phyloP scores from a whole-genome alignment of 2,888 invertebrate genomes.

The Stenodera caucasica region DNA sequence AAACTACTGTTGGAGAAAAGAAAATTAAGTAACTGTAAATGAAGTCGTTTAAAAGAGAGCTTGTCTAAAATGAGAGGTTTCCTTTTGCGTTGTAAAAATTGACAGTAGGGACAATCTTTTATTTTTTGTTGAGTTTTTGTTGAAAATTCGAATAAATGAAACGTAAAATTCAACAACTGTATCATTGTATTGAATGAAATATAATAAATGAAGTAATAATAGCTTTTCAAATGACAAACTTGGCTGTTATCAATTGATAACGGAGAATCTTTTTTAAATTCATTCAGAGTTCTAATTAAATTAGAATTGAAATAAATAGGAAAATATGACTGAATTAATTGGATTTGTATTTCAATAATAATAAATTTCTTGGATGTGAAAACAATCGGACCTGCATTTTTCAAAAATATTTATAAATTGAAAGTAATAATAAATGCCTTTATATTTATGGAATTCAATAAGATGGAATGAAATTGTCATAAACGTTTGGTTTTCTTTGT shows the following conservation, averaged over 20 bases:
- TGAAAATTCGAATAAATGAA: not conserved
- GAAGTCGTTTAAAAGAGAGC: slow-evolving; percentile 11
- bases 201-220: too few relatives aligned
- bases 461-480: not conserved
- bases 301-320: not conserved
- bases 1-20: slow-evolving; percentile 9
- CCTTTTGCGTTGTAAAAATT: not conserved
- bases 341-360: not conserved
- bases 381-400: not conserved
- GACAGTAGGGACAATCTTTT: slow-evolving; percentile 9
- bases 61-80: not conserved
- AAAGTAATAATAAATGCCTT: slow-evolving; percentile 14
- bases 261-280: too few relatives aligned
- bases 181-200: not conserved
- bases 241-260: too few relatives aligned
- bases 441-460: slow-evolving; percentile 15
- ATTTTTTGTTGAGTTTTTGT: slow-evolving; percentile 8
- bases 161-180: slow-evolving; percentile 2
- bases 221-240: too few relatives aligned
- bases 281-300: not conserved
- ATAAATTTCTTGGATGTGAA: not conserved
- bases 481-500: not conserved
- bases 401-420: slow-evolving; percentile 4
- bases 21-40: slow-evolving; percentile 17
- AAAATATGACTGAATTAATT: too few relatives aligned